Evolutionary conservation across 1,140 invertebrate genomes (phyloP).

Genomic region (Adoxophyes honmai): DNA sequence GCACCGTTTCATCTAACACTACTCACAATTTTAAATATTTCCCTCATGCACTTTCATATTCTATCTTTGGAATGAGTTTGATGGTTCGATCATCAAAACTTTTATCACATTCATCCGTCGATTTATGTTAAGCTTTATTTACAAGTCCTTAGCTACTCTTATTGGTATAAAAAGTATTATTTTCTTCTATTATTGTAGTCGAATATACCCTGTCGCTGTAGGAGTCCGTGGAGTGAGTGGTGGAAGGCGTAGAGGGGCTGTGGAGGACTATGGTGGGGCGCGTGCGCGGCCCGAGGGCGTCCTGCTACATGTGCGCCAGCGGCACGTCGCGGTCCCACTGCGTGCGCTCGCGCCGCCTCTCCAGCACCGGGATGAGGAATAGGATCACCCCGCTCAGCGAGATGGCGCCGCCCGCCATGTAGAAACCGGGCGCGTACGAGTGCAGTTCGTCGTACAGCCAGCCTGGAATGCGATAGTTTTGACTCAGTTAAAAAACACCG

Average conservation of each 20-base stretch:
- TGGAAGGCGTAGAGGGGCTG: constrained; percentile 62
- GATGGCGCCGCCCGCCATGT: constrained; percentile 89
- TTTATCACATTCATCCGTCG: constrained; percentile 40
- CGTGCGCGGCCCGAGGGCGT: constrained; percentile 34
- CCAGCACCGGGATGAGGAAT: constrained; percentile 90
- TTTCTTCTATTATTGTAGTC: constrained; percentile 47
- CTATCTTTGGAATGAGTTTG: constrained; percentile 64
- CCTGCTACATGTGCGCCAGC: constrained; percentile 65
- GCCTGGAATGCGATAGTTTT: constrained; percentile 81
- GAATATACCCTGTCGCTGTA: constrained; percentile 68
- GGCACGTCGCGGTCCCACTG: constrained; percentile 43
- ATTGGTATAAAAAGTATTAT: constrained; percentile 35
- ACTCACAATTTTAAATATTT: constrained; percentile 26
- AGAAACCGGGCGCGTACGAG: constrained; percentile 92
- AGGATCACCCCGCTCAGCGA: constrained; percentile 92
- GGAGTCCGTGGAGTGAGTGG: constrained; percentile 43
- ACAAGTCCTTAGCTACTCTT: constrained; percentile 37
- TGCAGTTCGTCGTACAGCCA: constrained; percentile 85
- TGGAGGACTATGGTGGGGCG: constrained; percentile 59
- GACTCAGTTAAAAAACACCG: too few relatives aligned
- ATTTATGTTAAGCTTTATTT: constrained; percentile 30
- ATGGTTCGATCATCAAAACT: constrained; percentile 31
- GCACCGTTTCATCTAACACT: constrained; percentile 35
- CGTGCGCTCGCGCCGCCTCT: constrained; percentile 66
- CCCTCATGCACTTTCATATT: constrained; percentile 30